Conservation (phyloP, 2,797 vertebrate genomes). For the Melopsittacus undulatus region DNA sequence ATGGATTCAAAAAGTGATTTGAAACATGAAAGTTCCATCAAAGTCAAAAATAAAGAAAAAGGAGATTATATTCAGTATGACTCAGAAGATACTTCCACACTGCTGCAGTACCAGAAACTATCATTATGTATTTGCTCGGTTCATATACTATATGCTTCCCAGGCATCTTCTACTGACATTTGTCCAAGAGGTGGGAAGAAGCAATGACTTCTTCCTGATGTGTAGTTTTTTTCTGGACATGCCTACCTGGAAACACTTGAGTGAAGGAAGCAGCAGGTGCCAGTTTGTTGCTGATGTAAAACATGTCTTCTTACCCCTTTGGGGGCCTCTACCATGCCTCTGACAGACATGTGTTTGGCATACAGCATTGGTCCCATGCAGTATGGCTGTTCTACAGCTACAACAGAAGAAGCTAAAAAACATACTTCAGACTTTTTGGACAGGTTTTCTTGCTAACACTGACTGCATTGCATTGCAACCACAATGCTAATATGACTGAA, state of each 20-base stretch:
- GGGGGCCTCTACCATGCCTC: not conserved
- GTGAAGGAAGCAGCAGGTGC: not conserved
- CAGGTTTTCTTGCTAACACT: not conserved
- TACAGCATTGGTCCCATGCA: not conserved
- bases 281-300: not conserved
- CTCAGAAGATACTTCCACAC: not conserved
- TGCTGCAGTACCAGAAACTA: not conserved
- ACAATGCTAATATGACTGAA: not conserved
- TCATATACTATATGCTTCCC: not conserved
- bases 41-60: not conserved
- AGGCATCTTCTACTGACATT: not conserved
- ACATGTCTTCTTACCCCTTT: not conserved
- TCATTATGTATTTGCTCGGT: not conserved
- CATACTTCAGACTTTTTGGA: not conserved
- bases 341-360: not conserved
- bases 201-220: not conserved
- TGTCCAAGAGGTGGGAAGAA: not conserved
- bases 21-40: conserved; percentile 12
- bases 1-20: conserved; percentile 10
- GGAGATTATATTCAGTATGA: not conserved
- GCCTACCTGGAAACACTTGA: not conserved
- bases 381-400: not conserved
- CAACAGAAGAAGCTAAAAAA: not conserved
- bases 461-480: not conserved
- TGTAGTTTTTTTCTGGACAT: not conserved